Percentiles rank a stretch among this genome's conserved stretches.
Evolutionary conservation across 1,140 invertebrate species (phyloP).

Genomic region (Drosophila tristis): DNA sequence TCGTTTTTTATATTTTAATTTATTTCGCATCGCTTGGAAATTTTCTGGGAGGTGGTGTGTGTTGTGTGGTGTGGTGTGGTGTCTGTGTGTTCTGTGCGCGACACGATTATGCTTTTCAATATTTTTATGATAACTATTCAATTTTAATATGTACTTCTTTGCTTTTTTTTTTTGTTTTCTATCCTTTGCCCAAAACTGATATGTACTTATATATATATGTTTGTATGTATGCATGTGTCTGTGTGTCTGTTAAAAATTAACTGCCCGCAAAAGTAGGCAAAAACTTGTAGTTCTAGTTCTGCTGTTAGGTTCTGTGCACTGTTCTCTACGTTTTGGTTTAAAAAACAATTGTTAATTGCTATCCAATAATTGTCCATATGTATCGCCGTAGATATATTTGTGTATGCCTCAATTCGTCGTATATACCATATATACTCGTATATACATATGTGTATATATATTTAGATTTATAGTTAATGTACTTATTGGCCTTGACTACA

Average conservation of each 20-base stretch:
- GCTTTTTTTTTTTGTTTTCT: constrained; percentile 24
- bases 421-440: constrained; percentile 28
- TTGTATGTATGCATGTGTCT: not conserved
- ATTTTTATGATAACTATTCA: constrained; percentile 28
- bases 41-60: constrained; percentile 19
- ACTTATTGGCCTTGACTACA: constrained; percentile 62
- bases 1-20: constrained; percentile 32
- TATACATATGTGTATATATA: constrained; percentile 37
- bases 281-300: constrained; percentile 34
- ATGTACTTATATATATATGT: constrained; percentile 75
- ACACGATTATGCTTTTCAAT: constrained; percentile 71
- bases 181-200: constrained; percentile 62
- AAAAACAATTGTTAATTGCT: constrained; percentile 69
- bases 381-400: constrained; percentile 24
- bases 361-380: constrained; percentile 26
- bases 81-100: constrained; percentile 30
- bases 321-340: constrained; percentile 54
- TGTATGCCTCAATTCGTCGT: not conserved
- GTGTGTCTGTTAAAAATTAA: constrained; percentile 61
- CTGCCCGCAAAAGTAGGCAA: constrained; percentile 46
- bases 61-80: too few species aligned
- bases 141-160: constrained; percentile 11
- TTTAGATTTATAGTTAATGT: constrained; percentile 44
- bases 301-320: constrained; percentile 67
- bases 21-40: constrained; percentile 37